A percentile compares a stretch with the other conserved stretches of the same genome.
phyloP scores from a whole-genome alignment of 2,888 invertebrate species.

The Tiliacea aurago region DNA sequence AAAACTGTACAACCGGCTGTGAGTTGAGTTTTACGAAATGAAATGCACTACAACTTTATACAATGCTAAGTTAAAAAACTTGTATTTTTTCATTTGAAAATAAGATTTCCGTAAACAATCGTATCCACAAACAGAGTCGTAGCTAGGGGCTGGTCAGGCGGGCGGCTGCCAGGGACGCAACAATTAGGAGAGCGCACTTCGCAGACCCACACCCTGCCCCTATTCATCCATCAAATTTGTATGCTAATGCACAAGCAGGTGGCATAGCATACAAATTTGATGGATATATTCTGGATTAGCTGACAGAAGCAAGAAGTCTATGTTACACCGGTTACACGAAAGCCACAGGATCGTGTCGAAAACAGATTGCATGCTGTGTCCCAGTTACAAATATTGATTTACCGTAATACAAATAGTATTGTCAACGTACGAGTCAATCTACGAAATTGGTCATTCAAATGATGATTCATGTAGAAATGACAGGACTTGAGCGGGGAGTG shows the following conservation, averaged over 20 bases:
- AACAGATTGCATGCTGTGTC: slow-evolving; percentile 62
- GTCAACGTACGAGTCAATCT: slow-evolving; percentile 30
- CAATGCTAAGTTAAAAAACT: neutral
- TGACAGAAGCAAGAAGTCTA: slow-evolving; percentile 15
- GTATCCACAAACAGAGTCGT: neutral
- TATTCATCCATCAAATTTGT: too few relatives aligned
- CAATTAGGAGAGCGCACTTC: neutral
- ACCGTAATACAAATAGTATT: slow-evolving; percentile 37
- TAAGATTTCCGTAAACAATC: slow-evolving; percentile 1
- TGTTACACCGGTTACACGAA: slow-evolving; percentile 20
- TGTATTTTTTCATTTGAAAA: neutral
- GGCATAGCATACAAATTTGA: neutral
- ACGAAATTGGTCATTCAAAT: slow-evolving; percentile 24
- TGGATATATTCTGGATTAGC: slow-evolving; percentile 1
- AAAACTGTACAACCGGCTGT: slow-evolving; percentile 72
- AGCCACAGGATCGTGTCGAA: slow-evolving; percentile 50
- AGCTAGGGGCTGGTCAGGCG: neutral
- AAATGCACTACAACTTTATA: slow-evolving; percentile 18
- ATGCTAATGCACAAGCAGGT: too few relatives aligned
- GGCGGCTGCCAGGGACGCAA: neutral
- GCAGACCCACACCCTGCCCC: too few relatives aligned
- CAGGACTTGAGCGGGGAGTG: neutral
- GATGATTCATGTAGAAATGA: slow-evolving; percentile 30
- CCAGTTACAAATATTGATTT: slow-evolving; percentile 54
- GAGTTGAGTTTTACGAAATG: slow-evolving; percentile 65